Percentiles rank a stretch among this genome's conserved stretches.
These are phyloP conservation scores for Nymphalis polychloros DNA, from an alignment of 2,888 invertebrate genomes.

Conservation along the genomic window DNA sequence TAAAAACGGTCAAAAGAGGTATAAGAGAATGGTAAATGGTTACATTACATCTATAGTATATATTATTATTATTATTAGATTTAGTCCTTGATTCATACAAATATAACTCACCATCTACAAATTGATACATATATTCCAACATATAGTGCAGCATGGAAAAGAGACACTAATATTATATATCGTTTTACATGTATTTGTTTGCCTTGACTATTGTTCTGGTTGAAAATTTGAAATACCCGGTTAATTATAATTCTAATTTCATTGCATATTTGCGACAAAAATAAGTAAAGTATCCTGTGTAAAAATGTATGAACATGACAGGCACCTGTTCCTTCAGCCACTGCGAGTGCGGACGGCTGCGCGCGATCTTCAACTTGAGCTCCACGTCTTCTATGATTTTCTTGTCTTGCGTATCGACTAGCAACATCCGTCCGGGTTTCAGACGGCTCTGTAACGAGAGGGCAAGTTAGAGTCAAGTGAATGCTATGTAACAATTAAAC, in stretches of 20 bases:
- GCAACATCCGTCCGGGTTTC: slow-evolving; percentile 98
- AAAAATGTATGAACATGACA: not conserved
- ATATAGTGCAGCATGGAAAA: slow-evolving; percentile 40
- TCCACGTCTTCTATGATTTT: slow-evolving; percentile 96
- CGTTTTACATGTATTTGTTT: not conserved
- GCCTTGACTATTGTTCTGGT: too few relatives aligned
- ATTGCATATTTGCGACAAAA: too few relatives aligned
- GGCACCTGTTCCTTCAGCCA: slow-evolving; percentile 95
- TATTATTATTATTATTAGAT: too few relatives aligned
- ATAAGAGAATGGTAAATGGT: too few relatives aligned
- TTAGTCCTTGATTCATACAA: not conserved
- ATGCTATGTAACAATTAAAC: too few relatives aligned
- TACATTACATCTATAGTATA: too few relatives aligned
- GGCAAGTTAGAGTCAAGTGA: too few relatives aligned
- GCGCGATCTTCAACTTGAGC: slow-evolving; percentile 93
- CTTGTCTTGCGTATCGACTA: slow-evolving; percentile 96
- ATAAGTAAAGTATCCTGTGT: not conserved
- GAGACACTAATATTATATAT: not conserved
- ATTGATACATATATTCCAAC: slow-evolving; percentile 9
- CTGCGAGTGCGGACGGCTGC: slow-evolving; percentile 92
- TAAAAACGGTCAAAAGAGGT: too few relatives aligned
- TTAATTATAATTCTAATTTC: too few relatives aligned
- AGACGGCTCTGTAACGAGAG: slow-evolving; percentile 88
- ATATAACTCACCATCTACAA: slow-evolving; percentile 20
- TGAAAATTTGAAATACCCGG: too few relatives aligned